Conservation (phyloP, 2,888 invertebrate genomes). For the Magallana nippona region DNA sequence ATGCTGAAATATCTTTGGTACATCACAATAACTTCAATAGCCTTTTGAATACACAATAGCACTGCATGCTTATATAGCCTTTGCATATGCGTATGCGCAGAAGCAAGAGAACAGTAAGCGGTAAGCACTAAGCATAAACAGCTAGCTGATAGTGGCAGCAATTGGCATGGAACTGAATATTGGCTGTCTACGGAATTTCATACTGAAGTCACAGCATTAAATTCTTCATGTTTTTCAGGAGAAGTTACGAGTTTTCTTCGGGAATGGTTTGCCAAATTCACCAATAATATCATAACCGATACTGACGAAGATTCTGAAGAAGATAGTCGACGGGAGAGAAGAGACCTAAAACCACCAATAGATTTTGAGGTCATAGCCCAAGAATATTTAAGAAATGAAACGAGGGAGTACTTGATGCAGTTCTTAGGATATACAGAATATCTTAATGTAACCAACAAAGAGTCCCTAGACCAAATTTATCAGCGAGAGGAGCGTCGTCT, state of each 20-base stretch:
- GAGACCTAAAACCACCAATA: conserved; percentile 35
- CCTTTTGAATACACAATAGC: too few relatives aligned
- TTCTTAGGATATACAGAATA: conserved; percentile 32
- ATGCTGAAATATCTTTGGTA: too few relatives aligned
- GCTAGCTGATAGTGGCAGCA: too few relatives aligned
- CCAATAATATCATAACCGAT: background rate
- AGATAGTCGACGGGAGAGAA: background rate
- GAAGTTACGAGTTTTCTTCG: conserved; percentile 36
- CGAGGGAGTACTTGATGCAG: conserved; percentile 27
- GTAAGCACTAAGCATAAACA: too few relatives aligned
- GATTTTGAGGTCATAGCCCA: conserved; percentile 41
- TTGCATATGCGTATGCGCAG: too few relatives aligned
- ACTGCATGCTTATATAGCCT: too few relatives aligned
- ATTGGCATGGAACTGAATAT: too few relatives aligned
- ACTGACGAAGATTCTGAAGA: background rate
- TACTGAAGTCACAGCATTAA: too few relatives aligned
- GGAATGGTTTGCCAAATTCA: conserved; percentile 34
- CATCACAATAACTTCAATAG: too few relatives aligned
- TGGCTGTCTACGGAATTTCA: too few relatives aligned
- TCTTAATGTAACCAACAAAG: conserved; percentile 17
- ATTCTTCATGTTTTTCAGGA: conserved; percentile 1
- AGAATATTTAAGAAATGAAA: conserved; percentile 30
- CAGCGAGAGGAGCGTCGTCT: conserved; percentile 15
- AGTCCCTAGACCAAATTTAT: conserved; percentile 1
- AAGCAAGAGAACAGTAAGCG: too few relatives aligned